These are phyloP conservation scores for Suillia variegata DNA, from an alignment of 2,888 invertebrate genomes.

Conservation along the genomic window DNA sequence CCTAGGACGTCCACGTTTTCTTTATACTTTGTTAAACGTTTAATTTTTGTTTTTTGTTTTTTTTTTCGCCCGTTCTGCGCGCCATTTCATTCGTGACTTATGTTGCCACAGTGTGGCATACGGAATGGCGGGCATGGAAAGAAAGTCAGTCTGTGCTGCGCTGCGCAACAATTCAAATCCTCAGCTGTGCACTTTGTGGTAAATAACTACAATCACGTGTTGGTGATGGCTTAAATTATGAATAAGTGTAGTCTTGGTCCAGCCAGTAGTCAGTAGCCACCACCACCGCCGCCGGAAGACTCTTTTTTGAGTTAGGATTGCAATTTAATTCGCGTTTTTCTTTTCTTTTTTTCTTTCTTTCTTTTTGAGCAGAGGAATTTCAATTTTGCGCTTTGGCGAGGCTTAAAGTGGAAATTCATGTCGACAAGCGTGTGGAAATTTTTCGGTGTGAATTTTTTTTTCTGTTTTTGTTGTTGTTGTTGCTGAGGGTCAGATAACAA, in stretches of 20 bases:
- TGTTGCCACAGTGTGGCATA: neutral
- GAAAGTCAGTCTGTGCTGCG: too few relatives aligned
- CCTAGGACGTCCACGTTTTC: too few relatives aligned
- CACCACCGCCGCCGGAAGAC: too few relatives aligned
- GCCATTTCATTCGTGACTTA: neutral
- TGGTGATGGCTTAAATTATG: conserved; percentile 6
- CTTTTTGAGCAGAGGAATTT: neutral
- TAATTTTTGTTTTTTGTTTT: too few relatives aligned
- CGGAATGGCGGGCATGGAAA: too few relatives aligned
- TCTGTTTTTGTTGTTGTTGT: too few relatives aligned
- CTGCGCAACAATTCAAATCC: too few relatives aligned
- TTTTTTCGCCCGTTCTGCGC: neutral
- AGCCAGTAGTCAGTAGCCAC: neutral
- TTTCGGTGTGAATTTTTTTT: conserved; percentile 2
- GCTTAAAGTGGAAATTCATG: neutral
- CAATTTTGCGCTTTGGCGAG: neutral
- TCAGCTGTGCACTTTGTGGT: neutral
- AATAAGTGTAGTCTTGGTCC: conserved; percentile 2
- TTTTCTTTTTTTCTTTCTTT: neutral
- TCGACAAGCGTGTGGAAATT: conserved; percentile 1
- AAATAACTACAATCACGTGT: conserved; percentile 4
- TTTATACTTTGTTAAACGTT: too few relatives aligned
- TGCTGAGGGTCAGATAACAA: too few relatives aligned
- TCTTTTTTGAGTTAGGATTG: too few relatives aligned
- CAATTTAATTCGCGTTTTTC: neutral